Conservation (phyloP, 92 coral and sea anemone genomes). For the Paramuricea clavata region DNA sequence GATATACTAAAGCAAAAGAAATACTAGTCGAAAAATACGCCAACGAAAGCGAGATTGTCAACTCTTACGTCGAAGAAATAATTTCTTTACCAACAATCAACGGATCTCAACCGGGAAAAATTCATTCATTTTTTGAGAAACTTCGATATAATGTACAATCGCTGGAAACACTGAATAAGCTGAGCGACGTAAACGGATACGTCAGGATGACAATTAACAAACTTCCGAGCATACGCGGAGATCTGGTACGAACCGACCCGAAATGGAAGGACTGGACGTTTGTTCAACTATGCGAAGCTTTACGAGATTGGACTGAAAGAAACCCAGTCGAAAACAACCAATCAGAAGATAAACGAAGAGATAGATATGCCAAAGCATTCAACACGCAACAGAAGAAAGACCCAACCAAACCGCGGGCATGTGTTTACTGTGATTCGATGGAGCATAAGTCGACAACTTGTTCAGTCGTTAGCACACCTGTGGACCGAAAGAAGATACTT, state of each 20-base stretch:
- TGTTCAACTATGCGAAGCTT: conserved; percentile 12
- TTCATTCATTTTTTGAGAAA: conserved; percentile 16
- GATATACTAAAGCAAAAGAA: conserved; percentile 12
- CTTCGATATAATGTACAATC: conserved; percentile 29
- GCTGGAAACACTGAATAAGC: conserved; percentile 29
- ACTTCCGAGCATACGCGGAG: conserved; percentile 13
- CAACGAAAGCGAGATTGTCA: conserved; percentile 31
- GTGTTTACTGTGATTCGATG: conserved; percentile 21
- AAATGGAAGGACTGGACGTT: conserved; percentile 37
- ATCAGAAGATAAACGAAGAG: conserved; percentile 3
- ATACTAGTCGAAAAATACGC: conserved; percentile 8
- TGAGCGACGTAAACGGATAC: conserved; percentile 28
- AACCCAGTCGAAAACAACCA: conserved; percentile 30
- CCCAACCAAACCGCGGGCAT: neutral
- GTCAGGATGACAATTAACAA: conserved; percentile 33
- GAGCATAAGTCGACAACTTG: conserved; percentile 17
- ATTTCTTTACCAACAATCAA: neutral
- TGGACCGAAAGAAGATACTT: conserved; percentile 30
- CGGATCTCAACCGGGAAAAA: neutral
- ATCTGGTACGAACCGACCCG: conserved; percentile 27
- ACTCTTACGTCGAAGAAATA: conserved; percentile 21
- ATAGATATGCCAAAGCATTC: neutral
- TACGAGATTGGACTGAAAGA: conserved; percentile 21
- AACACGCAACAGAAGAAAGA: conserved; percentile 27
- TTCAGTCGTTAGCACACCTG: conserved; percentile 5